Percentiles rank a stretch among this genome's conserved stretches.
Conservation (phyloP, 2,797 vertebrate genomes). For the Clarias fuscus region DNA sequence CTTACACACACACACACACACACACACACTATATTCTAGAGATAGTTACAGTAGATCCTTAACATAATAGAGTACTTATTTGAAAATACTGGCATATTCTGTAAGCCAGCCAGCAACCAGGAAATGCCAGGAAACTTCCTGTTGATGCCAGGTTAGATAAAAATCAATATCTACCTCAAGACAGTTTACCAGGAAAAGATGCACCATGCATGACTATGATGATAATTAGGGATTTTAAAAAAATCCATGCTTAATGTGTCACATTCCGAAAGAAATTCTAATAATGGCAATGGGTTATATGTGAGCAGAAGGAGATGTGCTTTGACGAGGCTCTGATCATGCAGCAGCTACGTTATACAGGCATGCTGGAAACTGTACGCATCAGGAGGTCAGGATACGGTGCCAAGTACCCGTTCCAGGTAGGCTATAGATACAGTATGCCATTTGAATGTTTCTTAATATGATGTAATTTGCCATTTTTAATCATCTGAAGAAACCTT, state of each 20-base stretch:
- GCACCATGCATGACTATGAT: neutral
- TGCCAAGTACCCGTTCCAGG: constrained; percentile 97
- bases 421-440: constrained; percentile 56
- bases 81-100: neutral
- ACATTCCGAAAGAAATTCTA: neutral
- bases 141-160: neutral
- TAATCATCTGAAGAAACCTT: neutral
- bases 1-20: neutral
- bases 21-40: neutral
- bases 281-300: neutral
- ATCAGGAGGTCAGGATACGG: constrained; percentile 96
- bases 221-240: neutral
- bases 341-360: constrained; percentile 95
- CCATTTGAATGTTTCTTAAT: neutral
- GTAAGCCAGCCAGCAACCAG: neutral
- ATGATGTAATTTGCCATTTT: neutral
- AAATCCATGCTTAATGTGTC: neutral
- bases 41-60: neutral
- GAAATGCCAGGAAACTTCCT: neutral
- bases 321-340: constrained; percentile 91
- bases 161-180: neutral
- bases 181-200: neutral
- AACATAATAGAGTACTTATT: neutral
- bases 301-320: constrained; percentile 86
- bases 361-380: constrained; percentile 96